Evolutionary conservation across 1,140 invertebrate species (phyloP).

Genomic region (Drosophila pseudoobscura): DNA sequence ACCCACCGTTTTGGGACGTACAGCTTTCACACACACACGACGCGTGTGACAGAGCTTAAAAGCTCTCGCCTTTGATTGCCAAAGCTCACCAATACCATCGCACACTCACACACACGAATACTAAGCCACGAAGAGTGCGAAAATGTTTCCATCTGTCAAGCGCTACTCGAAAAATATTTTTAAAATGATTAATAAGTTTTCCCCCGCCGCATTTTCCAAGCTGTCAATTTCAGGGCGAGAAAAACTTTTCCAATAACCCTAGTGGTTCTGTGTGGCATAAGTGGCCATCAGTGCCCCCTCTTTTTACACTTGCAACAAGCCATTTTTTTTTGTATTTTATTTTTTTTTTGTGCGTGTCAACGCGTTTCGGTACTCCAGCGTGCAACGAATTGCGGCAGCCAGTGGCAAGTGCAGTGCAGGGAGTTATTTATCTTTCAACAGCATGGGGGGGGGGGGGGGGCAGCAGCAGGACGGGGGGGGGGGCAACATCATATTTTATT

Average conservation of each 20-base stretch:
- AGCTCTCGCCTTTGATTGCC: too few relatives aligned
- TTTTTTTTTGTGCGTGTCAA: conserved; percentile 31
- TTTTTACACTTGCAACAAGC: conserved; percentile 3
- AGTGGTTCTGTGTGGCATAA: conserved; percentile 33
- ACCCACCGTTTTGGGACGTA: too few relatives aligned
- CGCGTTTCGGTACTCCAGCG: conserved; percentile 15
- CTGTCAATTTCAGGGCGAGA: conserved; percentile 38
- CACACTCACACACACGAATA: too few relatives aligned
- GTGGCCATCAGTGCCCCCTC: conserved; percentile 41
- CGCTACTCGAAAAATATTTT: too few relatives aligned
- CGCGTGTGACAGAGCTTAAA: too few relatives aligned
- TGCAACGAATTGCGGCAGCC: conserved; percentile 60
- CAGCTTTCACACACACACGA: too few relatives aligned
- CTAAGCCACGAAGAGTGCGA: too few relatives aligned
- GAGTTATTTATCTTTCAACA: conserved; percentile 76
- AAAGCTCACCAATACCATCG: too few relatives aligned
- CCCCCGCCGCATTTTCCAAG: conserved; percentile 5
- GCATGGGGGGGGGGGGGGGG: conserved; percentile 54
- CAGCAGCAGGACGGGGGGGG: conserved; percentile 32
- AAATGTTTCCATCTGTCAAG: too few relatives aligned
- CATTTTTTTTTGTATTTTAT: conserved; percentile 9
- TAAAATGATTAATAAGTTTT: conserved; percentile 50
- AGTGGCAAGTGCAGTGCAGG: background rate
- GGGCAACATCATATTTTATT: conserved; percentile 73
- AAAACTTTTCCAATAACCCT: conserved; percentile 33